phyloP scores from a whole-genome alignment of 2,113 vertebrate species.

The Coracopsis vasa region DNA sequence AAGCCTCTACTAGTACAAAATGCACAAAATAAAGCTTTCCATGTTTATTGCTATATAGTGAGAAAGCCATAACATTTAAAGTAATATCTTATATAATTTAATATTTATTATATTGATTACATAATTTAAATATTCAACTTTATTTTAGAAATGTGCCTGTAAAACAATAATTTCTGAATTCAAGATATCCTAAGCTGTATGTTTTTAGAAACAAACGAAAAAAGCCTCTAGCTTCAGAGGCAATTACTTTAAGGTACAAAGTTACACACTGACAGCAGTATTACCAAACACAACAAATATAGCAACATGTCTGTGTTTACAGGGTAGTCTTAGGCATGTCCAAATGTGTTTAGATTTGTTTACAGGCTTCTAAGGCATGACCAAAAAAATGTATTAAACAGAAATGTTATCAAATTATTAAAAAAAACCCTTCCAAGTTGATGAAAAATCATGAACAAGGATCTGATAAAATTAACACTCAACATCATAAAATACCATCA shows the following conservation, averaged over 20 bases:
- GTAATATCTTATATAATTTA: background rate
- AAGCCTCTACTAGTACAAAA: background rate
- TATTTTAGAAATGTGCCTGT: background rate
- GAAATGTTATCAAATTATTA: background rate
- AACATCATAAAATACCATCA: background rate
- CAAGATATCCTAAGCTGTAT: background rate
- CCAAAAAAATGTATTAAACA: background rate
- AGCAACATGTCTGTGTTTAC: background rate
- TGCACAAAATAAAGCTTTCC: background rate
- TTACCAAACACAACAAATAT: background rate
- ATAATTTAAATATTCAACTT: background rate
- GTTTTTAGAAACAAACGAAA: background rate
- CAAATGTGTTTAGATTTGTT: background rate
- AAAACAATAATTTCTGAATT: background rate
- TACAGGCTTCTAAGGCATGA: background rate
- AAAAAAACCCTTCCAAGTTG: fast-evolving
- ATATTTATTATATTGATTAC: background rate
- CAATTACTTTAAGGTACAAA: background rate
- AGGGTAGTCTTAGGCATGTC: background rate
- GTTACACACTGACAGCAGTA: background rate
- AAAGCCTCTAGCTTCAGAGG: background rate
- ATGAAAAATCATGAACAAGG: background rate
- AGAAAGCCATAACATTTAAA: background rate
- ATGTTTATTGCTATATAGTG: background rate
- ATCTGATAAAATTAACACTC: background rate